A percentile compares a stretch with the other conserved stretches of the same genome.
Conservation (phyloP, 1,140 invertebrate species). For the Heliconius hermathena region DNA sequence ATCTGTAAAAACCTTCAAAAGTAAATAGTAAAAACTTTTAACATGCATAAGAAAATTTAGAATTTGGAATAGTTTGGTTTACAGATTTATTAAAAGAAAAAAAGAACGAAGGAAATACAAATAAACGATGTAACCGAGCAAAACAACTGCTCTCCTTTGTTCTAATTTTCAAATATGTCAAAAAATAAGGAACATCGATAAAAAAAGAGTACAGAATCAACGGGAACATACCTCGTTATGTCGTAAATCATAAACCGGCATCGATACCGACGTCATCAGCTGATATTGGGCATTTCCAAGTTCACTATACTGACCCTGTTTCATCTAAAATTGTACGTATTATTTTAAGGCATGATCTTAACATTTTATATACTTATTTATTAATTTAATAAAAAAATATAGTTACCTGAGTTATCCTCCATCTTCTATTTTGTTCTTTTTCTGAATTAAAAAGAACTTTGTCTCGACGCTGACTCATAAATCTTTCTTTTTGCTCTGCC, state of each 20-base stretch:
- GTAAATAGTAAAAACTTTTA: slow-evolving; percentile 32
- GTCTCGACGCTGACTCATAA: slow-evolving; percentile 83
- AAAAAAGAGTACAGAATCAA: slow-evolving; percentile 20
- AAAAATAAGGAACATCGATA: slow-evolving; percentile 13
- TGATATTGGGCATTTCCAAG: slow-evolving; percentile 84
- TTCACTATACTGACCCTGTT: slow-evolving; percentile 84
- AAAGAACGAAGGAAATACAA: slow-evolving; percentile 30
- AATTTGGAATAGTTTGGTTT: slow-evolving; percentile 63
- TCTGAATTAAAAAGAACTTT: slow-evolving; percentile 81
- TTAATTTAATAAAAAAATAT: neutral
- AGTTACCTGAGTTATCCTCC: slow-evolving; percentile 72
- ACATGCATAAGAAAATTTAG: slow-evolving; percentile 61
- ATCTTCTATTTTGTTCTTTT: slow-evolving; percentile 82
- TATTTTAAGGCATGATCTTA: neutral
- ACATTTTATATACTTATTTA: neutral
- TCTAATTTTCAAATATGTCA: slow-evolving; percentile 42
- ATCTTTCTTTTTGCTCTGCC: slow-evolving; percentile 88
- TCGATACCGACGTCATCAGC: slow-evolving; percentile 94
- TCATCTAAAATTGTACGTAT: slow-evolving; percentile 74
- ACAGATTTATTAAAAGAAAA: slow-evolving; percentile 37
- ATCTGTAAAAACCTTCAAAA: slow-evolving; percentile 67
- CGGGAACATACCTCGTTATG: slow-evolving; percentile 87
- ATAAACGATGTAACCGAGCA: neutral
- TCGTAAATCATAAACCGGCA: slow-evolving; percentile 93
- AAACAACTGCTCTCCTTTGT: slow-evolving; percentile 31